Percentiles rank a stretch among this genome's conserved stretches.
phyloP scores from a whole-genome alignment of 2,888 invertebrate species.

The Lycia hirtaria region DNA sequence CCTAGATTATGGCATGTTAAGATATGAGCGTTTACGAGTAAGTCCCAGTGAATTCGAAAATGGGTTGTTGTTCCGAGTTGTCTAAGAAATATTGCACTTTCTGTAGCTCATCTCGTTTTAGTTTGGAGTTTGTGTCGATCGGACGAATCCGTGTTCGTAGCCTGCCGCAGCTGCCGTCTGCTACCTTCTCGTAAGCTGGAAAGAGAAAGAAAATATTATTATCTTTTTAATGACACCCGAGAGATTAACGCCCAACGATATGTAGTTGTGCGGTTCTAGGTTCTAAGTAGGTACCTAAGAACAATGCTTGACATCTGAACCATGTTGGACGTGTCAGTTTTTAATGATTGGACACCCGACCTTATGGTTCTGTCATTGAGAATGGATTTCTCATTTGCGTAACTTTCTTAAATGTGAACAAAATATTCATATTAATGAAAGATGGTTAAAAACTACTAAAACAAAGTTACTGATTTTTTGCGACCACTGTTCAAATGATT shows the following conservation, averaged over 20 bases:
- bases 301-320: too few relatives aligned
- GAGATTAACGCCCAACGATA: background rate
- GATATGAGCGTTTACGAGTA: conserved; percentile 9
- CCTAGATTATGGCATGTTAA: background rate
- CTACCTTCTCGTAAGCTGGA: conserved; percentile 72
- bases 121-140: conserved; percentile 62
- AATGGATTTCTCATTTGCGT: too few relatives aligned
- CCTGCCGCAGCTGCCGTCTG: conserved; percentile 73
- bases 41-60: conserved; percentile 61
- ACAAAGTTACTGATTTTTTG: too few relatives aligned
- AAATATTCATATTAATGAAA: too few relatives aligned
- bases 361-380: too few relatives aligned
- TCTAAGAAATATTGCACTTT: conserved; percentile 72
- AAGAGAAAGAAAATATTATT: conserved; percentile 42
- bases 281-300: too few relatives aligned
- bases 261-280: background rate
- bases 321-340: too few relatives aligned
- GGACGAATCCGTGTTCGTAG: conserved; percentile 75
- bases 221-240: background rate
- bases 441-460: too few relatives aligned
- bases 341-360: too few relatives aligned
- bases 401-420: too few relatives aligned
- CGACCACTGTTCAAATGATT: too few relatives aligned
- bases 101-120: conserved; percentile 69
- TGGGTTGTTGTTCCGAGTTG: conserved; percentile 56